Percentiles rank a stretch among this genome's conserved stretches.
Conservation (phyloP, 2,113 vertebrate genomes). For the Campylomormyrus tamandua region DNA sequence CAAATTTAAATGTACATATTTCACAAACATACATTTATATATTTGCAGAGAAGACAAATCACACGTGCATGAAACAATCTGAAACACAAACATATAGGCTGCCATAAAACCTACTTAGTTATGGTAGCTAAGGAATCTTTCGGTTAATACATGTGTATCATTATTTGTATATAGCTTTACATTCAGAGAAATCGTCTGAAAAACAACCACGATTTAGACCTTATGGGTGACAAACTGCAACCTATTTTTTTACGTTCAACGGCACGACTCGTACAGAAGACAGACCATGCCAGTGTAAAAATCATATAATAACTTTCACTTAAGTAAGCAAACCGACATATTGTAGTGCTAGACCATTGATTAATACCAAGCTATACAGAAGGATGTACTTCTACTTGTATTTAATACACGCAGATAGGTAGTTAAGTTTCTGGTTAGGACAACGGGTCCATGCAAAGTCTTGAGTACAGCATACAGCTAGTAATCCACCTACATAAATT, state of each 20-base stretch:
- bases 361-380: not conserved
- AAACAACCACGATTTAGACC: not conserved
- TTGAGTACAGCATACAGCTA: not conserved
- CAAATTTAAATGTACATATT: not conserved
- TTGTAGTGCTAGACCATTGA: not conserved
- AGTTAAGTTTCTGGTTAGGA: not conserved
- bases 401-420: not conserved
- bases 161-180: not conserved
- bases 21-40: not conserved
- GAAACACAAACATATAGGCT: not conserved
- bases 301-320: not conserved
- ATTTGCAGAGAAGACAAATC: not conserved
- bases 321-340: not conserved
- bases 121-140: not conserved
- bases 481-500: not conserved
- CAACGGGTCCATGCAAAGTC: not conserved
- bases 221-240: not conserved
- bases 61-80: not conserved
- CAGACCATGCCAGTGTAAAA: not conserved
- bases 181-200: not conserved
- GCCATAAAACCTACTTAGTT: not conserved
- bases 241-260: not conserved
- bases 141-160: not conserved
- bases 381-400: not conserved
- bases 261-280: not conserved